Base-by-base conservation (phyloP, 1,140 invertebrate species). In the Batillaria attramentaria region DNA sequence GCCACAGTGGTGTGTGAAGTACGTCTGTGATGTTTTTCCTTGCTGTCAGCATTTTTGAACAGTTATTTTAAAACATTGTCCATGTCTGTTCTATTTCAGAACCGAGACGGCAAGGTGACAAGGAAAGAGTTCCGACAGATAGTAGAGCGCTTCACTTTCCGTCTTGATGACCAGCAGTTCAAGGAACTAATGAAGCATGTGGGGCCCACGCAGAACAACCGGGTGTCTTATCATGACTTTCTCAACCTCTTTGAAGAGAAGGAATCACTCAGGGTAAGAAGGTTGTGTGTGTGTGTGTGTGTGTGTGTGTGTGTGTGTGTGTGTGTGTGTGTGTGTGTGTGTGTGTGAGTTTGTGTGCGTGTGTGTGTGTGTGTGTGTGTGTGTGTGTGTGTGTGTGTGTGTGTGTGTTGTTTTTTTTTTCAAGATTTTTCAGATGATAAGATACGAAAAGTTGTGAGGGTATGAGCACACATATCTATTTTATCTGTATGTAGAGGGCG, bases 141-240 rank as follows among this genome's bases (percentile, higher is more conserved):
- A 37, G 74, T 90, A 28, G 86, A 90, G 62, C 86, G 84, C 60
- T 90, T 90, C 77, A 86, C 87, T 39, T 86, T 90, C 42, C 81
- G 81, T 13, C 54, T 90, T 42, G 86, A 86, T 43, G 87, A 90
- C 37, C 77, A 79, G 24, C 86, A 89, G 80, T 89, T 90, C 73
- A 89, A 86, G 78, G 85, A 87, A 66, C 57, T 90, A 33, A 87
- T 90, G 86, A 73, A 76, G 33, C 78, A 79, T 54, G 72, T 90
- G n/a, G 88, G 88, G 43, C 87, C 87, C 1, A 50, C 82, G 28
- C 81, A 90, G 68, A 83, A 83, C 2, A 88, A 86, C 80, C 82
- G 79, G 8, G 87, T 90, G 20, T 86, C 84, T 5, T 90, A 90
- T 73, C 89, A 89, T 37, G 83, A 85, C 41, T 90, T 90, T 78